Base-by-base conservation (phyloP, 2,113 vertebrate genomes). In the Pycnonotus jocosus region DNA sequence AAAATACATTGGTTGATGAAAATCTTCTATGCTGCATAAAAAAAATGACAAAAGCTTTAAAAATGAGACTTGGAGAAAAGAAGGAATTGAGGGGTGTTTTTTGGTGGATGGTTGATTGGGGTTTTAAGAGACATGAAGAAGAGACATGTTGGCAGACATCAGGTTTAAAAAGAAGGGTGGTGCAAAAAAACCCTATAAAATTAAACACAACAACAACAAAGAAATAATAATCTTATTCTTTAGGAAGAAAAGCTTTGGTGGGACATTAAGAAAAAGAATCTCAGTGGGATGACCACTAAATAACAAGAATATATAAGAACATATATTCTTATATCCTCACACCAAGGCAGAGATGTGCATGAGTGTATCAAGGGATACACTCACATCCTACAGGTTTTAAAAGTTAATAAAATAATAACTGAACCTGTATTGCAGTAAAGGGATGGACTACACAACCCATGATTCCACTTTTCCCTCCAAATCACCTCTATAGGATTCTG, bases 341-440 rank as follows among this genome's bases (percentile, higher is more conserved):
- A 27, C 4, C 31, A 40, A 50, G 0, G 2, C 23, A 45, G 2
- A 3, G 56, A 54, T 0, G 2, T 8, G 14, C 14, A 2, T 5
- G 45, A 54, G 13, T 19, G 37, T 35, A 18, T 23, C 5, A 7
- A 61, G 45, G 8, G 23, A 68, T n/a, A 20, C 38, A n/a, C 35
- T 58, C 35, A 37, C 0, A 1, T 38, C 47, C 30, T 40, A 33
- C 0, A 1, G 17, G 20, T 84, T 22, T 84, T 31, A 16, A 20
- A 85, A 85, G 12, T 54, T 15, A 42, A 58, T 38, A 74, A 12
- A 54, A 50, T 57, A 13, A 27, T 1, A 69, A 44, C 3, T 65
- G 58, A 47, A 19, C 3, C 42, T 69, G n/a, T 7, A 11, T 3
- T 88, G 76, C 40, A 53, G 12, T 5, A 56, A 61, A 31, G 37